Conservation (phyloP, 2,888 invertebrate genomes). For the Bembecia ichneumoniformis region DNA sequence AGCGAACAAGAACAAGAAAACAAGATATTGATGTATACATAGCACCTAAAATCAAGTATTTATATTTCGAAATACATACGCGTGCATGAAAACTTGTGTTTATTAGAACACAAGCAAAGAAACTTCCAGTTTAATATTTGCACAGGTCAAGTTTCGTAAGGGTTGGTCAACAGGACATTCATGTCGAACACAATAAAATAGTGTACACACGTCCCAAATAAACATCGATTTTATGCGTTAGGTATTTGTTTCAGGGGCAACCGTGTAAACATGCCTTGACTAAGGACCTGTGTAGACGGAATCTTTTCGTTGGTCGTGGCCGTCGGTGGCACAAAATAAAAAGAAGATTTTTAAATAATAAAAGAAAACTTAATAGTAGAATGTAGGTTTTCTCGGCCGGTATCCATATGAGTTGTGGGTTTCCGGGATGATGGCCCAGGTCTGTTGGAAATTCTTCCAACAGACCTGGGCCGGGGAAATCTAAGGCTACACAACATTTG, state of each 20-base stretch:
- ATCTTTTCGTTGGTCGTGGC: no score
- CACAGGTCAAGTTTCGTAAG: conserved; percentile 33
- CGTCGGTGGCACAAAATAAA: background rate
- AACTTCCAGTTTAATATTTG: conserved; percentile 49
- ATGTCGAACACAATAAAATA: conserved; percentile 36
- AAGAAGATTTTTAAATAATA: background rate
- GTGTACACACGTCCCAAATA: conserved; percentile 37
- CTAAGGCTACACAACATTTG: no score
- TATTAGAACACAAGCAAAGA: background rate
- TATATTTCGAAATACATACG: no score
- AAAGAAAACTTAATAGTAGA: no score
- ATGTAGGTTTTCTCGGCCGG: no score
- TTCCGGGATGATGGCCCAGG: no score
- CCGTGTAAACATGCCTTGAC: conserved; percentile 29
- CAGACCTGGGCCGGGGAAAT: no score
- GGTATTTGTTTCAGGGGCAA: conserved; percentile 37
- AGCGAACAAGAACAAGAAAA: no score
- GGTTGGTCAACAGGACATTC: conserved; percentile 37
- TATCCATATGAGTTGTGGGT: no score
- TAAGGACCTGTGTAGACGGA: background rate
- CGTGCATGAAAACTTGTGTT: background rate
- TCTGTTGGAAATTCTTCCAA: no score
- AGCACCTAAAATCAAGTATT: no score
- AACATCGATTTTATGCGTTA: conserved; percentile 45
- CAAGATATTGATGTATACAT: no score